Evolutionary conservation across 1,140 invertebrate genomes (phyloP).

Genomic region (Archivesica marissinica): DNA sequence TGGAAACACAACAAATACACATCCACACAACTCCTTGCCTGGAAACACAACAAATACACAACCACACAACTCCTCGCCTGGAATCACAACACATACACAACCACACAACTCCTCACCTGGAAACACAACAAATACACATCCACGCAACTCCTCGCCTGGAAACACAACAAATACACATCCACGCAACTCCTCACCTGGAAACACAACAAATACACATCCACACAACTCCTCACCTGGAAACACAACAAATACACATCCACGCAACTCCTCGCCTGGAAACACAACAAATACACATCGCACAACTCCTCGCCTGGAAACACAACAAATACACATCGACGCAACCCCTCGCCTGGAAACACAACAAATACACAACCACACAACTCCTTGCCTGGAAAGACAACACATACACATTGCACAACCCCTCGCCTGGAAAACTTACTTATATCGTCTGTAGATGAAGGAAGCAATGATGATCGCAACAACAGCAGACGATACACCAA

Average conservation of each 20-base stretch:
- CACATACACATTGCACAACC: not conserved
- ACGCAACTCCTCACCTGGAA: too few relatives aligned
- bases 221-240: too few relatives aligned
- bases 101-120: too few relatives aligned
- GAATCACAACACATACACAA: too few relatives aligned
- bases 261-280: not conserved
- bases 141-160: too few relatives aligned
- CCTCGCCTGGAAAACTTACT: not conserved
- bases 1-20: too few relatives aligned
- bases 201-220: too few relatives aligned
- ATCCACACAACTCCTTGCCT: too few relatives aligned
- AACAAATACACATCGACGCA: not conserved
- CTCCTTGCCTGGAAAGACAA: not conserved
- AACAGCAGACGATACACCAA: not conserved
- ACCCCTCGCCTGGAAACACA: not conserved
- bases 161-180: too few relatives aligned
- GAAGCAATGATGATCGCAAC: not conserved
- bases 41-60: too few relatives aligned
- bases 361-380: not conserved
- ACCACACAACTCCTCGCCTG: too few relatives aligned
- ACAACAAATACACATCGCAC: not conserved
- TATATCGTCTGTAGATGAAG: conserved; percentile 6
- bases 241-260: not conserved
- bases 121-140: too few relatives aligned
- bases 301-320: not conserved